Evolutionary conservation across 1,140 invertebrate species (phyloP).

Genomic region (Drosophila trapezifrons): DNA sequence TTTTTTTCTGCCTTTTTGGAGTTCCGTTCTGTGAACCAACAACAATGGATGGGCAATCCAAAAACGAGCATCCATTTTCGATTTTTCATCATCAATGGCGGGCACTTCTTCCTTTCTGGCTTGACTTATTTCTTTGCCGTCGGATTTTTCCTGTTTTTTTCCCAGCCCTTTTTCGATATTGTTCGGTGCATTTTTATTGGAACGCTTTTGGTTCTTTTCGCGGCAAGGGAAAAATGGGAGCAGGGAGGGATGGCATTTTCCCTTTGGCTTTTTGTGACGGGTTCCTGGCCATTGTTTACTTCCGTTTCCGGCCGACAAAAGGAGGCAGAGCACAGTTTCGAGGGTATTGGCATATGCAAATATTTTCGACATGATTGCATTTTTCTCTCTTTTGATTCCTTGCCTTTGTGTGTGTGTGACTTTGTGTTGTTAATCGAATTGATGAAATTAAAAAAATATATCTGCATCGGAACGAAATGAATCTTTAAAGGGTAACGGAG

Average conservation of each 20-base stretch:
- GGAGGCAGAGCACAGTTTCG: slow-evolving; percentile 1
- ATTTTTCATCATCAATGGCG: slow-evolving; percentile 56
- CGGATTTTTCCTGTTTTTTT: slow-evolving; percentile 18
- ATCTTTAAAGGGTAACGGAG: slow-evolving; percentile 7
- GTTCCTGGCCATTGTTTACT: slow-evolving; percentile 72
- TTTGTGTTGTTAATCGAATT: slow-evolving; percentile 55
- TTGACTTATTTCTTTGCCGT: slow-evolving; percentile 37
- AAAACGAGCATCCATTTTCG: slow-evolving; percentile 65
- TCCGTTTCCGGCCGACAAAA: slow-evolving; percentile 66
- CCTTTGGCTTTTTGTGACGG: slow-evolving; percentile 56
- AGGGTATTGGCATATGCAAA: slow-evolving; percentile 69
- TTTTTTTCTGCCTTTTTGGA: slow-evolving; percentile 13
- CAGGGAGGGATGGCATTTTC: slow-evolving; percentile 1
- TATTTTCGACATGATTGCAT: slow-evolving; percentile 80
- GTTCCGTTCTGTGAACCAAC: slow-evolving; percentile 24
- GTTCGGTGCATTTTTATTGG: slow-evolving; percentile 66
- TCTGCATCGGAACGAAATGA: slow-evolving; percentile 38
- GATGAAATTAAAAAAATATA: slow-evolving; percentile 60
- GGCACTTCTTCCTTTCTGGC: slow-evolving; percentile 31
- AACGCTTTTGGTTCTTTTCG: slow-evolving; percentile 57
- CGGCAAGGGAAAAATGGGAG: not conserved
- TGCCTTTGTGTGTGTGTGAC: slow-evolving; percentile 28
- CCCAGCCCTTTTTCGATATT: slow-evolving; percentile 25
- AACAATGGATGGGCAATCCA: slow-evolving; percentile 51
- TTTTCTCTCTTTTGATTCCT: slow-evolving; percentile 59